Evolutionary conservation across 1,140 invertebrate species (phyloP).

Genomic region (Cyrtorhinus lividipennis): DNA sequence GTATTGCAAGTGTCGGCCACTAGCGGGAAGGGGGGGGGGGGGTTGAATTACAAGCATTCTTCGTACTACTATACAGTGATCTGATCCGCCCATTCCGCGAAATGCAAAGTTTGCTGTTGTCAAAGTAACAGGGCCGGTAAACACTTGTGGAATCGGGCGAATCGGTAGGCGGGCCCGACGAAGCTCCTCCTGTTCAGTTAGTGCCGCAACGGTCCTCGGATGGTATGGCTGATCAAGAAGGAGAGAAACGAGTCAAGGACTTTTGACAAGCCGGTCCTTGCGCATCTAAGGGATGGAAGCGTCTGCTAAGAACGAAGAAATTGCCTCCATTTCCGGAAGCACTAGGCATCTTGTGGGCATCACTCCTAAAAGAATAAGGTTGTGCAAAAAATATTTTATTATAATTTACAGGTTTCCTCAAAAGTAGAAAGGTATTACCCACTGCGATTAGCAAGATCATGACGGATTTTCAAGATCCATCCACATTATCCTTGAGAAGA

Average conservation of each 20-base stretch:
- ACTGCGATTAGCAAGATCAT: not conserved
- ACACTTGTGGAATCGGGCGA: not conserved
- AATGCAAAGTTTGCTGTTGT: no score
- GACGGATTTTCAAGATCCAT: not conserved
- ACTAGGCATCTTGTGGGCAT: not conserved
- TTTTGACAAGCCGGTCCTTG: not conserved
- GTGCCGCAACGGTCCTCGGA: not conserved
- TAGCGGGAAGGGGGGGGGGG: no score
- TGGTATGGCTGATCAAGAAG: not conserved
- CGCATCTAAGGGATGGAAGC: not conserved
- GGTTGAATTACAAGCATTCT: no score
- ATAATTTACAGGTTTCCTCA: not conserved
- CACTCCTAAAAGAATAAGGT: constrained; percentile 4
- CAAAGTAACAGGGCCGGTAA: not conserved
- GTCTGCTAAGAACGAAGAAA: not conserved
- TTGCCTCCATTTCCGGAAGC: not conserved
- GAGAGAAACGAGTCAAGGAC: not conserved
- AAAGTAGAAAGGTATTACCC: not conserved
- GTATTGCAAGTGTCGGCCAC: no score
- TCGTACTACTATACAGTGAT: no score
- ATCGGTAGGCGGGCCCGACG: not conserved
- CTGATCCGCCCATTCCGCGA: no score
- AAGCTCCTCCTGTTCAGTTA: not conserved
- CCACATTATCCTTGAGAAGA: not conserved
- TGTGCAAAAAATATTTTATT: not conserved